Percentiles rank a stretch among this genome's conserved stretches.
Evolutionary conservation across 1,140 invertebrate genomes (phyloP).

Genomic region (Antheraea pernyi): DNA sequence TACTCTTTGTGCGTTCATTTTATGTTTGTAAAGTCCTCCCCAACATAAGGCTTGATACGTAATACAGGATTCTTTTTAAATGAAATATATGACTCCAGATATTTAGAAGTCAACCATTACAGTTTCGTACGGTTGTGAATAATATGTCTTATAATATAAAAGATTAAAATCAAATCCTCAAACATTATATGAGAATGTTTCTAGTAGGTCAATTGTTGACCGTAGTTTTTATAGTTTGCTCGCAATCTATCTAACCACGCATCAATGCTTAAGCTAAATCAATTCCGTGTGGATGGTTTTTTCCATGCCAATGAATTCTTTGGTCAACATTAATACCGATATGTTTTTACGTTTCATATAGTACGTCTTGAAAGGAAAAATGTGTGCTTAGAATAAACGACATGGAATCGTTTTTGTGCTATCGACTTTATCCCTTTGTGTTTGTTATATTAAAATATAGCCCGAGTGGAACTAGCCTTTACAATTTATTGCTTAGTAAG

Average conservation of each 20-base stretch:
- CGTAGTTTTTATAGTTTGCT: conserved; percentile 34
- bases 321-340: conserved; percentile 44
- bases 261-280: conserved; percentile 58
- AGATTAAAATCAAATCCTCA: too few species aligned
- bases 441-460: conserved; percentile 3
- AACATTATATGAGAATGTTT: too few species aligned
- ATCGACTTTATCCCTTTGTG: neutral
- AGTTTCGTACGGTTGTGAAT: neutral
- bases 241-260: conserved; percentile 58
- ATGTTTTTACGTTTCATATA: conserved; percentile 33
- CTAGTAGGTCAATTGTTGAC: neutral
- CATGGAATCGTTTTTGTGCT: neutral
- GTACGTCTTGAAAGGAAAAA: conserved; percentile 17
- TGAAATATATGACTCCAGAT: too few species aligned
- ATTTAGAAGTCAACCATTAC: neutral
- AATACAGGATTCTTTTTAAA: too few species aligned
- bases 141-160: neutral
- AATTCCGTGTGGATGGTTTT: conserved; percentile 60
- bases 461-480: neutral
- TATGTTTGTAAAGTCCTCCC: too few species aligned
- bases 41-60: too few species aligned
- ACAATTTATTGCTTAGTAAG: neutral
- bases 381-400: neutral
- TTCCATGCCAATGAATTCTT: conserved; percentile 59
- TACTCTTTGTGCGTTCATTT: too few species aligned